These are phyloP conservation scores for Punctoribates punctum DNA, from an alignment of 2,888 invertebrate species.

Conservation along the genomic window DNA sequence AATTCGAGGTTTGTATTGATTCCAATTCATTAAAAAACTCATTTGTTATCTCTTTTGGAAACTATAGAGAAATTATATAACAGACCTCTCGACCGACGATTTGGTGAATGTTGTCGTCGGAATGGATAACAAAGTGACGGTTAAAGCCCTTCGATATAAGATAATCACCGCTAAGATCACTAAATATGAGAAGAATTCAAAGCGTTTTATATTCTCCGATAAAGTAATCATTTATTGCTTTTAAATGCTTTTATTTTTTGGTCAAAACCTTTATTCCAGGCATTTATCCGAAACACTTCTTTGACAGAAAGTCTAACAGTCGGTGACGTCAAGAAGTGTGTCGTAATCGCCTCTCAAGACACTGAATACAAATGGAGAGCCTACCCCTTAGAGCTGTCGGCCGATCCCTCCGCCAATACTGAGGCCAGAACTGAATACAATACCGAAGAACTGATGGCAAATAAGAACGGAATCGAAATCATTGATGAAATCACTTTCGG, in stretches of 20 bases:
- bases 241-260: not conserved
- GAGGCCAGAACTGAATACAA: not conserved
- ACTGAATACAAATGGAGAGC: conserved; percentile 11
- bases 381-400: too few relatives aligned
- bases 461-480: not conserved
- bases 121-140: not conserved
- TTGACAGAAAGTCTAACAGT: not conserved
- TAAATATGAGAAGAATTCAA: not conserved
- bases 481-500: not conserved
- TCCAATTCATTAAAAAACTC: not conserved
- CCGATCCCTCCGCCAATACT: not conserved
- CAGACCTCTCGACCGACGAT: not conserved
- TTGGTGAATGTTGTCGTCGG: not conserved
- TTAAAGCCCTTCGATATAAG: conserved; percentile 7
- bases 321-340: not conserved
- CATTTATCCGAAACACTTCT: not conserved
- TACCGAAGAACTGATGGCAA: conserved; percentile 2
- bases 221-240: not conserved
- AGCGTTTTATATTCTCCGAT: not conserved
- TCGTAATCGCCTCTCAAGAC: not conserved
- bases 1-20: not conserved
- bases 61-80: not conserved
- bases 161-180: not conserved
- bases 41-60: not conserved
- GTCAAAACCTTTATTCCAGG: too few relatives aligned